A percentile compares a stretch with the other conserved stretches of the same genome.
Evolutionary conservation across 2,113 vertebrate genomes (phyloP).

Genomic region (Scalopus aquaticus): DNA sequence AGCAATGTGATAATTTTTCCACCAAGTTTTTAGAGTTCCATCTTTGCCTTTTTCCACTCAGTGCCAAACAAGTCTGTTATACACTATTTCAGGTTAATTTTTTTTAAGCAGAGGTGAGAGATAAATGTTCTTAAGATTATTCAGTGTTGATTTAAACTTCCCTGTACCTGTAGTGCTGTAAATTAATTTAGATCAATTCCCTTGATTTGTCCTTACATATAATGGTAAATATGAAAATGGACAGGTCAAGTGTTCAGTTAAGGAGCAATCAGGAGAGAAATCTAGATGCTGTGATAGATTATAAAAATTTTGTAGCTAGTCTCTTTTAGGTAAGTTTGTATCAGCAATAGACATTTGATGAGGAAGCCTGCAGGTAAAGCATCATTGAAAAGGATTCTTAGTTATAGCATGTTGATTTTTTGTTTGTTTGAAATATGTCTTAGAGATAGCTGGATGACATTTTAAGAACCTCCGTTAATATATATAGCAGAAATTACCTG

Average conservation of each 20-base stretch:
- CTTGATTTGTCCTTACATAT: background rate
- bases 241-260: background rate
- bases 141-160: constrained; percentile 10
- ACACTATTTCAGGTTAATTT: background rate
- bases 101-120: background rate
- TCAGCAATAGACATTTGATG: background rate
- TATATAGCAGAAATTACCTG: background rate
- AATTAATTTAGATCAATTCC: background rate
- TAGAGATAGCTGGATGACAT: background rate
- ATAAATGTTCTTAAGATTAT: background rate
- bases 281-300: background rate
- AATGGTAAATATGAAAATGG: background rate
- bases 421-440: constrained; percentile 29
- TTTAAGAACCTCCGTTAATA: constrained; percentile 28
- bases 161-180: background rate
- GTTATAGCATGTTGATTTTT: background rate
- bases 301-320: background rate
- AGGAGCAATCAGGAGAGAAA: background rate
- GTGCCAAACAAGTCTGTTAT: background rate
- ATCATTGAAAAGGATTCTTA: background rate
- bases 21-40: background rate
- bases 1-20: background rate
- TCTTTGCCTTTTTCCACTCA: constrained; percentile 34
- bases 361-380: background rate
- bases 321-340: background rate